Conservation (phyloP, 2,113 vertebrate genomes). For the Albula glossodonta region DNA sequence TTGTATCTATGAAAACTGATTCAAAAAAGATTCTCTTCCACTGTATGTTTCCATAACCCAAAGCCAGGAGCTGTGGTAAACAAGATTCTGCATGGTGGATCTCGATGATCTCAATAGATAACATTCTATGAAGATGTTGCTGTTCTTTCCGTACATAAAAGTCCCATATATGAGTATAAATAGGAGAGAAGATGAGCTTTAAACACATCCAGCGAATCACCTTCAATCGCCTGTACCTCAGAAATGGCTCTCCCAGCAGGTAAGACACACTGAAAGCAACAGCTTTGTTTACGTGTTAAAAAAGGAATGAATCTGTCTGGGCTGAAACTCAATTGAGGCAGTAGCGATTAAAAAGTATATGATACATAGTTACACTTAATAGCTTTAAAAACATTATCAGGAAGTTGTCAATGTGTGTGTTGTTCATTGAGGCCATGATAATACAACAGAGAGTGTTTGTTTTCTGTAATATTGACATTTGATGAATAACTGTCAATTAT, state of each 20-base stretch:
- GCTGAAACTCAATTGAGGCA: too few species aligned
- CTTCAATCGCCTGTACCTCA: neutral
- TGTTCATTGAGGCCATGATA: neutral
- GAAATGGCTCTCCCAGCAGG: slow-evolving; percentile 2
- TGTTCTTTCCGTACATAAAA: slow-evolving; percentile 1
- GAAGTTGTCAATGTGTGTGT: too few species aligned
- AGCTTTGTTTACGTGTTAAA: neutral
- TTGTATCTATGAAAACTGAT: too few species aligned
- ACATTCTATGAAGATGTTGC: neutral
- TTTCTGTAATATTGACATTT: neutral
- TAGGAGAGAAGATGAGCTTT: neutral
- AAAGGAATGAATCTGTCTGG: too few species aligned
- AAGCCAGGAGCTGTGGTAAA: neutral
- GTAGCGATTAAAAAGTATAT: too few species aligned
- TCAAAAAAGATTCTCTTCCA: neutral
- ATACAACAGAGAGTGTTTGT: neutral
- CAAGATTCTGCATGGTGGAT: neutral
- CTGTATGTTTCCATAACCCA: neutral
- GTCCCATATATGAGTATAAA: slow-evolving; percentile 17
- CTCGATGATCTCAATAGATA: neutral
- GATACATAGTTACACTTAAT: too few species aligned
- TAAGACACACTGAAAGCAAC: neutral
- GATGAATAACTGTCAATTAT: neutral
- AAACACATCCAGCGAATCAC: neutral
- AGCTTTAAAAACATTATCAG: too few species aligned